Evolutionary conservation across 1,140 invertebrate genomes (phyloP).

Genomic region (Polyergus mexicanus): DNA sequence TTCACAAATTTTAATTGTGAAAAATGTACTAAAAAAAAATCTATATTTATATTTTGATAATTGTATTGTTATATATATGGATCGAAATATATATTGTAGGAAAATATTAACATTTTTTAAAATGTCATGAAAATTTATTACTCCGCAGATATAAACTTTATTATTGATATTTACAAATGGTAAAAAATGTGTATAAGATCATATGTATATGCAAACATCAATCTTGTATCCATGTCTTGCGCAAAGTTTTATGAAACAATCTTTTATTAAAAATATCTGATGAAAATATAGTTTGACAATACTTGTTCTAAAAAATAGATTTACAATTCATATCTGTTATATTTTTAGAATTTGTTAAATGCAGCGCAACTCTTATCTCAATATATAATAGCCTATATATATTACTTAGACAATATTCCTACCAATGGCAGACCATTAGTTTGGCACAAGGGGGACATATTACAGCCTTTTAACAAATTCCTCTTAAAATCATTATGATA

Average conservation of each 20-base stretch:
- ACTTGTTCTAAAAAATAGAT: slow-evolving; percentile 19
- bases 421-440: slow-evolving; percentile 49
- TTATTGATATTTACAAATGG: neutral
- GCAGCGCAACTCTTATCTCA: slow-evolving; percentile 24
- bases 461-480: slow-evolving; percentile 5
- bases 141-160: neutral
- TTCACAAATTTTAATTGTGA: too few species aligned
- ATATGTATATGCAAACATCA: neutral
- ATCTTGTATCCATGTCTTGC: neutral
- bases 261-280: neutral
- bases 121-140: neutral
- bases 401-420: slow-evolving; percentile 32
- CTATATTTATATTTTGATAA: slow-evolving; percentile 30
- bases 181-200: neutral
- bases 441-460: slow-evolving; percentile 60
- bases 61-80: neutral
- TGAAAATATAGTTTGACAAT: slow-evolving; percentile 24
- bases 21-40: slow-evolving; percentile 4
- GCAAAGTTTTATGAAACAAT: neutral
- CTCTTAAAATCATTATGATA: slow-evolving; percentile 42
- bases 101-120: neutral
- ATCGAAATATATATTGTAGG: neutral
- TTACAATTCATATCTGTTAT: slow-evolving; percentile 9
- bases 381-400: neutral
- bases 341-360: slow-evolving; percentile 44